Conservation (phyloP, 2,797 vertebrate genomes). For the Tragelaphus oryx region DNA sequence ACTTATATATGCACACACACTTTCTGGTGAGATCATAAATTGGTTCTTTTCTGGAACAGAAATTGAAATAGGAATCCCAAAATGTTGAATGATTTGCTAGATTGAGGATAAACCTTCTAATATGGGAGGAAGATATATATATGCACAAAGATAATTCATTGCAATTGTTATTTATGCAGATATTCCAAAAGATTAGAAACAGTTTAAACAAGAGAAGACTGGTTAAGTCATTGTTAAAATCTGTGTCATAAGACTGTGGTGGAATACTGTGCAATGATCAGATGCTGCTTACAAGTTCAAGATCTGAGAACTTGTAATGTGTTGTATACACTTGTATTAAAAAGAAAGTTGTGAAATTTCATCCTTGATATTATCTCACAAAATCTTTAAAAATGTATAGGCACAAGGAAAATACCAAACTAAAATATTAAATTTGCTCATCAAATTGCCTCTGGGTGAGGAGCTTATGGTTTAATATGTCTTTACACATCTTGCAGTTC, state of each 20-base stretch:
- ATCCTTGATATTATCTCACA: not conserved
- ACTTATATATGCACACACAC: not conserved
- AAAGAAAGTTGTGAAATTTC: slow-evolving; percentile 11
- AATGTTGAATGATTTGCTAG: slow-evolving; percentile 5
- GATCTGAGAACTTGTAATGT: not conserved
- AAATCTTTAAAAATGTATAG: not conserved
- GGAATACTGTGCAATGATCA: not conserved
- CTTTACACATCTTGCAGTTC: not conserved
- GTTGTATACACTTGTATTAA: not conserved
- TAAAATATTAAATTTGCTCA: not conserved
- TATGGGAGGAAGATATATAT: not conserved
- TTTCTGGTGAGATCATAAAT: not conserved
- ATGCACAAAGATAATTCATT: not conserved
- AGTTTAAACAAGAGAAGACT: not conserved
- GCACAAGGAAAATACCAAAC: not conserved
- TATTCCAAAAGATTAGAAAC: slow-evolving; percentile 10
- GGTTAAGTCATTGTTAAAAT: not conserved
- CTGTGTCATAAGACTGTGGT: not conserved
- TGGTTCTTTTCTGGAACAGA: slow-evolving; percentile 11
- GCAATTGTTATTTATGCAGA: not conserved
- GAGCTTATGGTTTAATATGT: not conserved
- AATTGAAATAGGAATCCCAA: not conserved
- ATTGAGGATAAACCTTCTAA: not conserved
- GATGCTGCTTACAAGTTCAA: not conserved
- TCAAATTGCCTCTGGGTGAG: not conserved